Percentiles rank a stretch among this genome's conserved stretches.
Evolutionary conservation across 2,888 invertebrate genomes (phyloP).

Genomic region (Phania funesta): DNA sequence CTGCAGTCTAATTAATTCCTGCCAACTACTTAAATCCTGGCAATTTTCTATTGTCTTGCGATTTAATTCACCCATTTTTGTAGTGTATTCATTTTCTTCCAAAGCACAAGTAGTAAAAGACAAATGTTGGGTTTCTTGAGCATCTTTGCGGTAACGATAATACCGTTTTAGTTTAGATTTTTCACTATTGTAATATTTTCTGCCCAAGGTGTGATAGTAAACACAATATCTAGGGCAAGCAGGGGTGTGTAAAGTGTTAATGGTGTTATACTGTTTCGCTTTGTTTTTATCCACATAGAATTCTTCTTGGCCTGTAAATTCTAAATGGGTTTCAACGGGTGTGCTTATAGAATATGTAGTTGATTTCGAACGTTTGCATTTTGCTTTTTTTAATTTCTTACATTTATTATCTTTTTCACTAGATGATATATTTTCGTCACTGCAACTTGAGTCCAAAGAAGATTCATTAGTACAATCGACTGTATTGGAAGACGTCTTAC

Average conservation of each 20-base stretch:
- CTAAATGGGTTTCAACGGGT: constrained; percentile 51
- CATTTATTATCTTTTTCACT: background rate
- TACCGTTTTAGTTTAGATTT: constrained; percentile 65
- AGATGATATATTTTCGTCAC: background rate
- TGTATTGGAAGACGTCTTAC: background rate
- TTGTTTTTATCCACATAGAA: constrained; percentile 83
- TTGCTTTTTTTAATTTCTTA: background rate
- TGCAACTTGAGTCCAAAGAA: background rate
- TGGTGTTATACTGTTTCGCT: constrained; percentile 82
- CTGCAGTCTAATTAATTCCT: constrained; percentile 82
- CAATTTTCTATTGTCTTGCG: constrained; percentile 81
- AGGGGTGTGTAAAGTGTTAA: constrained; percentile 84
- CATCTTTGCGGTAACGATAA: constrained; percentile 65
- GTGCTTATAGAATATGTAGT: background rate
- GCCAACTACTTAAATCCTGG: constrained; percentile 82
- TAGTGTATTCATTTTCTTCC: constrained; percentile 81
- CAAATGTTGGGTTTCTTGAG: constrained; percentile 58
- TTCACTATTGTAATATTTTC: background rate
- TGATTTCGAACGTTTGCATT: constrained; percentile 10
- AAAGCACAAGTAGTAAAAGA: constrained; percentile 67
- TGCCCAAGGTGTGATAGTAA: constrained; percentile 37
- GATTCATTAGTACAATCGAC: background rate
- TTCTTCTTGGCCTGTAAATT: constrained; percentile 79
- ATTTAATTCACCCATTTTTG: constrained; percentile 82
- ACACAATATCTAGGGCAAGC: constrained; percentile 83